Conservation (phyloP, 2,797 vertebrate species). For the Molothrus ater region DNA sequence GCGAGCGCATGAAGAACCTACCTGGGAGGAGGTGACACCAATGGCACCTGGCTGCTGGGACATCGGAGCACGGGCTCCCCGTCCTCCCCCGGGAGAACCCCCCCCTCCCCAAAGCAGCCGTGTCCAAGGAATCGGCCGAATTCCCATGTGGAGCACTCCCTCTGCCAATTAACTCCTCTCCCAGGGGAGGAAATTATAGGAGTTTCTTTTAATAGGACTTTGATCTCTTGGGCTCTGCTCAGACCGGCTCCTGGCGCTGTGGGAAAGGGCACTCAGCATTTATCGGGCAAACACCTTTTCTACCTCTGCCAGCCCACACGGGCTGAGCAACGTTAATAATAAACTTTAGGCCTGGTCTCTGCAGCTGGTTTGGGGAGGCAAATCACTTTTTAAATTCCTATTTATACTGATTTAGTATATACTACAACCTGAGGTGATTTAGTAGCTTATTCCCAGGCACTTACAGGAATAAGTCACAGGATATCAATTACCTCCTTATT, state of each 20-base stretch:
- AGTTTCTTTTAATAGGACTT: slow-evolving; percentile 55
- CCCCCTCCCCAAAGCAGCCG: background rate
- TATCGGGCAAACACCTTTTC: background rate
- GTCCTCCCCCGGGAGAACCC: background rate
- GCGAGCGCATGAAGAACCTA: background rate
- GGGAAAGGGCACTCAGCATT: slow-evolving; percentile 9
- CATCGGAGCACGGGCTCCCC: background rate
- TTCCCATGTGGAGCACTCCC: background rate
- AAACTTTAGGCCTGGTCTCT: background rate
- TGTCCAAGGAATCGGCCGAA: background rate
- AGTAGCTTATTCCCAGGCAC: background rate
- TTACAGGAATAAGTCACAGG: background rate
- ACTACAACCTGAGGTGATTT: background rate
- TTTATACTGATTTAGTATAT: background rate
- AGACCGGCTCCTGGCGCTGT: background rate
- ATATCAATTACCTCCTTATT: background rate
- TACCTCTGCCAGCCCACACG: background rate
- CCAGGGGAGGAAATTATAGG: background rate
- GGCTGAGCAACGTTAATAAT: background rate
- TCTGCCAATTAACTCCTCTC: background rate
- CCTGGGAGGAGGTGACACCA: background rate
- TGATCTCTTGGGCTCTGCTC: slow-evolving; percentile 14
- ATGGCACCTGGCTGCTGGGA: background rate
- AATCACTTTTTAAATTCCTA: background rate
- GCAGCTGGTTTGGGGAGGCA: background rate